Evolutionary conservation across 2,888 invertebrate genomes (phyloP), one percentile per base, ranked within the genome.

Genomic region (Platycnemis pennipes): DNA sequence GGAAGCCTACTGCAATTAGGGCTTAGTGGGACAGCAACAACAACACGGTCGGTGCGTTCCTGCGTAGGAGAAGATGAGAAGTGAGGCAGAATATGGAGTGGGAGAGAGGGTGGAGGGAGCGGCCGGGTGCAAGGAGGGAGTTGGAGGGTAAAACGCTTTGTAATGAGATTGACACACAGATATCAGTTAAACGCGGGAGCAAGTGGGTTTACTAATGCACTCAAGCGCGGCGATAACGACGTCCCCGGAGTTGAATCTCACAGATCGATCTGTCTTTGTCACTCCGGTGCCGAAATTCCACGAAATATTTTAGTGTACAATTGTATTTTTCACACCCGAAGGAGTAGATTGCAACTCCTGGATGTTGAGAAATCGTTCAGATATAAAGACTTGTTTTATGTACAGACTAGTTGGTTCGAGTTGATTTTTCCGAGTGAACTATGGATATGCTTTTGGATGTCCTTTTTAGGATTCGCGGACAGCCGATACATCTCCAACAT

Each of bases 81-180:
- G 87, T 22, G 45, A 45, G 45, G 45, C 4, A n/a, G 45, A 11
- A 19, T 22, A 5, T 19, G 45, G 44, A 87, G 87, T 7, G 37
- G 44, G 2, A 45, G n/a, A 45, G 87, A 45, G 45, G 44, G 13
- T 44, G 44, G 87, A 45, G 13, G 37, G 42, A 11, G 22, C 42
- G 37, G 37, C 1, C 22, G 44, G 42, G 86, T 22, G 16, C 22
- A 45, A 22, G 87, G 19, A n/a, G 87, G 87, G n/a, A n/a, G n/a
- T n/a, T n/a, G n/a, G n/a, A 22, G 87, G 26, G 87, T n/a, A 87
- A 44, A 87, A 87, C 42, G 87, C 46, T 87, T 46, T n/a, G 87
- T 87, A 87, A 87, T 87, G 87, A 87, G 87, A 87, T 87, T 87
- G 87, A 87, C 87, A 87, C 87, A n/a, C 87, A n/a, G 87, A 46